phyloP scores from a whole-genome alignment of 2,113 vertebrate genomes.

The Natator depressus region DNA sequence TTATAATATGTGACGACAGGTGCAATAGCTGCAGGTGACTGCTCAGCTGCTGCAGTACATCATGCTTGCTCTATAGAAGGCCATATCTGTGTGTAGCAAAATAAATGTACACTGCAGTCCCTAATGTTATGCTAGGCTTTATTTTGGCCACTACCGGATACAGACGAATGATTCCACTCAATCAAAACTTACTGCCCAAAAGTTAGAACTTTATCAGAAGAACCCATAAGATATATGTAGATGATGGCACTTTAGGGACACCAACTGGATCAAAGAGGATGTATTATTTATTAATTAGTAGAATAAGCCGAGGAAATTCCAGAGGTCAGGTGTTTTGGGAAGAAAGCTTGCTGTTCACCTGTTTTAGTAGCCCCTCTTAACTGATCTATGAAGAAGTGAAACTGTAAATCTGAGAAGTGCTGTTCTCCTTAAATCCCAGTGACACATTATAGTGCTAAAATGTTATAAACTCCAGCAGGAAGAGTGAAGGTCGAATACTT shows the following conservation, averaged over 20 bases:
- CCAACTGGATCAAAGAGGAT: neutral
- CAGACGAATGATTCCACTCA: neutral
- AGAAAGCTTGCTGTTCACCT: neutral
- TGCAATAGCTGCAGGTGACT: neutral
- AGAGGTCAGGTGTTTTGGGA: neutral
- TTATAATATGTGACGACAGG: neutral
- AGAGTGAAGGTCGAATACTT: slow-evolving; percentile 12
- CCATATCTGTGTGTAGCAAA: neutral
- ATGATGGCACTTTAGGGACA: neutral
- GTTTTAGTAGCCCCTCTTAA: neutral
- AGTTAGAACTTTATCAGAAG: neutral
- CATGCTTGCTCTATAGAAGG: neutral
- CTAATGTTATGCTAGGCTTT: neutral
- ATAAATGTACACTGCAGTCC: neutral
- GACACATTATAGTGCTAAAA: neutral
- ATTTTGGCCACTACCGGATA: neutral
- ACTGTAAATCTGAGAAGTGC: neutral
- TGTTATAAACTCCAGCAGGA: neutral
- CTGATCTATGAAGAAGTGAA: slow-evolving; percentile 7
- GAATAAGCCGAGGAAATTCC: neutral
- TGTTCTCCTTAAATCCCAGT: neutral
- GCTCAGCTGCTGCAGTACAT: neutral
- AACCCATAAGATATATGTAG: neutral
- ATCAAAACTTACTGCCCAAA: neutral
- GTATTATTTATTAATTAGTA: neutral